Evolutionary conservation across 2,113 vertebrate genomes (phyloP).

Genomic region (Vulpes vulpes): DNA sequence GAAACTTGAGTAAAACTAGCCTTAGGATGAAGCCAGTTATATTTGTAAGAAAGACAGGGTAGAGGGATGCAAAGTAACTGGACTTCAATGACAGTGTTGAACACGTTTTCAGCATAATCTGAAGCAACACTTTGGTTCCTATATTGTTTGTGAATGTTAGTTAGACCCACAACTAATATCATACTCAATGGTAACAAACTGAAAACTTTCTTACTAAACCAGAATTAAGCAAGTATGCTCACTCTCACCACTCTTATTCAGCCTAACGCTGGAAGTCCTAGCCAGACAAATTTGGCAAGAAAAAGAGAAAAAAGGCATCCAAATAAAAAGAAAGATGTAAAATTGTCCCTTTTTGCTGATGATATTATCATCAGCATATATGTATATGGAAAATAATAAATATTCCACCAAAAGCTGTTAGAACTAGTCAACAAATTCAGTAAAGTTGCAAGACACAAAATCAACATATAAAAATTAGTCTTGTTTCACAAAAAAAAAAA

Average conservation of each 20-base stretch:
- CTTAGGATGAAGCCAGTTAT: neutral
- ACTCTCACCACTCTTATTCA: neutral
- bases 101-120: neutral
- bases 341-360: neutral
- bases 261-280: neutral
- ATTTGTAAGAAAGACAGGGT: neutral
- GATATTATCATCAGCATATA: no score
- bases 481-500: no score
- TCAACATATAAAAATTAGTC: neutral
- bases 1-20: neutral
- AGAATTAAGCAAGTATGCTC: neutral
- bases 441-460: neutral
- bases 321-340: neutral
- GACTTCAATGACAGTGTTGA: neutral
- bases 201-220: neutral
- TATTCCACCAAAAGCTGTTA: neutral
- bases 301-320: neutral
- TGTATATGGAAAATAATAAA: neutral
- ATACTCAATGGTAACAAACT: neutral
- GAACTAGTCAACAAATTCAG: neutral
- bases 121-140: neutral
- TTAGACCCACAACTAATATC: neutral
- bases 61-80: neutral
- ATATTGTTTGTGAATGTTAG: neutral
- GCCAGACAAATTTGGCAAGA: neutral